These are phyloP conservation scores for Actinopyga echinites DNA, from an alignment of 53 echinoderm and acorn worm species.

Conservation along the genomic window DNA sequence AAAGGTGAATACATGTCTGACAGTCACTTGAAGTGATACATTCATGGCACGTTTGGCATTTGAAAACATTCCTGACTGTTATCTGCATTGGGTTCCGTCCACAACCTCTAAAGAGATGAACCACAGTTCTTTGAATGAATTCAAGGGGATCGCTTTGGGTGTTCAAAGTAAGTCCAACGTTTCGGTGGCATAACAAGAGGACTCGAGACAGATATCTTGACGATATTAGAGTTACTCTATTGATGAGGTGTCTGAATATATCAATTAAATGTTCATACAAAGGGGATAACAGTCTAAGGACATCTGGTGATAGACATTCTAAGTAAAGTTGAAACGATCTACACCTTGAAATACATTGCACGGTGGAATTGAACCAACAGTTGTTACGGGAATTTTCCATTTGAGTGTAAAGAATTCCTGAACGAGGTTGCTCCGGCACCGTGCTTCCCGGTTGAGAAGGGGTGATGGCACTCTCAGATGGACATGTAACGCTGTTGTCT, in stretches of 20 bases:
- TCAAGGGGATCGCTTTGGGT: constrained; percentile 1
- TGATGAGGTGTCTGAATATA: not conserved
- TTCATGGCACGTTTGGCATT: not conserved
- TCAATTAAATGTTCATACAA: not conserved
- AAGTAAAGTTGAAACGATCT: constrained; percentile 1
- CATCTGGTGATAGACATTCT: not conserved
- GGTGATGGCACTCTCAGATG: too few relatives aligned
- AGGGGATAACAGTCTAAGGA: not conserved
- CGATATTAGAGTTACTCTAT: not conserved
- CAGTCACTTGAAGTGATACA: not conserved
- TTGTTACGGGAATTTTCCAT: constrained; percentile 11
- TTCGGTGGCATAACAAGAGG: not conserved
- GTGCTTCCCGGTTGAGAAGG: not conserved
- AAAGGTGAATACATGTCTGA: not conserved
- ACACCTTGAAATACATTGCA: not conserved
- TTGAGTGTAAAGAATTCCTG: not conserved
- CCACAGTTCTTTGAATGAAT: constrained; percentile 1
- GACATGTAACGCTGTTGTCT: too few relatives aligned
- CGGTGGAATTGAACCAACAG: constrained; percentile 10
- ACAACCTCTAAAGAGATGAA: not conserved
- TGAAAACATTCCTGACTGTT: not conserved
- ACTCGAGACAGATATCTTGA: not conserved
- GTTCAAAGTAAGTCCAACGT: not conserved
- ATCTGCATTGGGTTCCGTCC: not conserved
- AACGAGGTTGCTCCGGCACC: not conserved